Conservation (phyloP, 1,140 invertebrate genomes). For the Zophobas morio region DNA sequence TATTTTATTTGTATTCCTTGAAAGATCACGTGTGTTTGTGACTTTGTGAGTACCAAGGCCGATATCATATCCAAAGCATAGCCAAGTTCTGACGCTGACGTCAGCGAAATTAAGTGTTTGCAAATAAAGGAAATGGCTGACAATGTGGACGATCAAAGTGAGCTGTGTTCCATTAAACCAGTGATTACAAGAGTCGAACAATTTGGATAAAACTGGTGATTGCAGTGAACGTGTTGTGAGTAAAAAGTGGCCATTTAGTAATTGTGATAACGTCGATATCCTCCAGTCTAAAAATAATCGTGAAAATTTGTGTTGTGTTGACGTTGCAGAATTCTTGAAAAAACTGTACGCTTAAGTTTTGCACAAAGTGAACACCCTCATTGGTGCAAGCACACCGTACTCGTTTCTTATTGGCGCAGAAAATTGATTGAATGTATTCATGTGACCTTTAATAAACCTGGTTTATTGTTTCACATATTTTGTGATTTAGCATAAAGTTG, state of each 20-base stretch:
- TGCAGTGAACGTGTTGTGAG: not conserved
- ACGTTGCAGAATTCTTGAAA: conserved; percentile 49
- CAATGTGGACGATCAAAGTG: conserved; percentile 39
- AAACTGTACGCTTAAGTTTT: conserved; percentile 51
- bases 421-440: conserved; percentile 54
- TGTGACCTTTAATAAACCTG: conserved; percentile 53
- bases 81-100: conserved; percentile 35
- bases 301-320: conserved; percentile 41
- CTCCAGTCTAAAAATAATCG: conserved; percentile 31
- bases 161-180: conserved; percentile 17
- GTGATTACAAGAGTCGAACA: not conserved
- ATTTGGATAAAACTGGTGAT: not conserved
- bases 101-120: conserved; percentile 40
- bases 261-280: conserved; percentile 10
- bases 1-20: conserved; percentile 22
- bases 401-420: conserved; percentile 35
- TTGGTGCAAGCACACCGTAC: conserved; percentile 24
- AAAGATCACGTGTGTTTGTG: conserved; percentile 36
- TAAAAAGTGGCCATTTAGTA: conserved; percentile 1
- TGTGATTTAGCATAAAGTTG: conserved; percentile 45
- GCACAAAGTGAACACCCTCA: conserved; percentile 39
- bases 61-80: conserved; percentile 18
- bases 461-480: conserved; percentile 36
- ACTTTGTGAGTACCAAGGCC: conserved; percentile 20
- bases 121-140: conserved; percentile 40